Evolutionary conservation across 37 sponge, comb jelly and placozoan species (phyloP).

Genomic region (Corticium candelabrum): DNA sequence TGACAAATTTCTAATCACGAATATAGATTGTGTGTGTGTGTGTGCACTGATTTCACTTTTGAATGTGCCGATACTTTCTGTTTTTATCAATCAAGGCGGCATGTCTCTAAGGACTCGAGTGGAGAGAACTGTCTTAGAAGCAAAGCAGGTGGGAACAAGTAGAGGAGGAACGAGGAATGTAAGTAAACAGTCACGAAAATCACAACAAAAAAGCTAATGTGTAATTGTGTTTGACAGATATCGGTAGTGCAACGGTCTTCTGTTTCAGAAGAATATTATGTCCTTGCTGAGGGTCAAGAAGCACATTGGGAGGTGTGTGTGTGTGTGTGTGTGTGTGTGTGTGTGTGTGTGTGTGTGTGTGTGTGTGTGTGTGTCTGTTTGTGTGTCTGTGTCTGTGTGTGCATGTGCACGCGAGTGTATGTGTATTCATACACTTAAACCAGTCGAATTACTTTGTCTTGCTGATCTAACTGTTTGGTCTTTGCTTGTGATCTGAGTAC

Average conservation of each 20-base stretch:
- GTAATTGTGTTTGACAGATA: background rate
- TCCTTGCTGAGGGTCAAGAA: slow-evolving; percentile 69
- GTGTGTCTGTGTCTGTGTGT: background rate
- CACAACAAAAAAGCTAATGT: background rate
- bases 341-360: slow-evolving; percentile 5
- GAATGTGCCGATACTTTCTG: background rate
- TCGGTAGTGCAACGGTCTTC: background rate
- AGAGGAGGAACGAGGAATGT: slow-evolving; percentile 55
- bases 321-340: slow-evolving; percentile 6
- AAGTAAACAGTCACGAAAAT: slow-evolving; percentile 13
- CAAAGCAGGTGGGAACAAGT: slow-evolving; percentile 43
- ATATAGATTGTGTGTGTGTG: no score
- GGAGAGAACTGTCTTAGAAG: slow-evolving; percentile 28
- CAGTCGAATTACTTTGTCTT: no score
- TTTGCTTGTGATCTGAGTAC: no score
- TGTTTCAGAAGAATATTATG: slow-evolving; percentile 13
- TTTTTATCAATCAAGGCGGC: background rate
- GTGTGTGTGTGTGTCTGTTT: background rate
- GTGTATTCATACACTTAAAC: no score
- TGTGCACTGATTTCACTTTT: background rate
- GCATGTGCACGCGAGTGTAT: background rate
- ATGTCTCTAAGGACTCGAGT: slow-evolving; percentile 48
- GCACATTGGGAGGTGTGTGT: slow-evolving; percentile 94
- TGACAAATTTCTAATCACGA: no score
- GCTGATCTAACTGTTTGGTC: no score